A percentile compares a stretch with the other conserved stretches of the same genome.
phyloP scores from a whole-genome alignment of 1,140 invertebrate species.

The Drosophila pseudoobscura region DNA sequence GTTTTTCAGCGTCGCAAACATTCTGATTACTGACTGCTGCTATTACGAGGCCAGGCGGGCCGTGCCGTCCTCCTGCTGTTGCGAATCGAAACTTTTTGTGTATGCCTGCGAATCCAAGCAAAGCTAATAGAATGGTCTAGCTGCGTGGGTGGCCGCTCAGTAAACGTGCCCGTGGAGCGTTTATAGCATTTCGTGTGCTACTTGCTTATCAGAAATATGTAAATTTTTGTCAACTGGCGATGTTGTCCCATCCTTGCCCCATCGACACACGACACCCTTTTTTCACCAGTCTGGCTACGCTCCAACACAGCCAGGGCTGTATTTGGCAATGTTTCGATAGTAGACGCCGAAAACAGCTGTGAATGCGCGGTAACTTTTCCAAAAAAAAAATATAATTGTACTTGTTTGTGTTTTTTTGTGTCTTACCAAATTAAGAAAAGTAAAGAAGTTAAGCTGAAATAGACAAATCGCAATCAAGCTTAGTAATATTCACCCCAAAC shows the following conservation, averaged over 20 bases:
- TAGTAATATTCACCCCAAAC: neutral
- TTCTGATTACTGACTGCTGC: conserved; percentile 55
- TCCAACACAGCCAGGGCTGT: neutral
- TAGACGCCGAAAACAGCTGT: conserved; percentile 47
- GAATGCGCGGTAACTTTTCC: conserved; percentile 49
- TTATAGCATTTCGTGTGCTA: conserved; percentile 58
- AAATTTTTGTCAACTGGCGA: conserved; percentile 60
- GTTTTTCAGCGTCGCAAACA: conserved; percentile 88
- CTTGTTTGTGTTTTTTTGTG: conserved; percentile 24
- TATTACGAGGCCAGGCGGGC: too few relatives aligned
- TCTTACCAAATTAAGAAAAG: neutral
- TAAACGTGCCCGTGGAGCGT: conserved; percentile 43
- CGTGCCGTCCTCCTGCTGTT: too few relatives aligned
- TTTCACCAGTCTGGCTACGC: conserved; percentile 5
- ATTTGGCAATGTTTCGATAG: conserved; percentile 16
- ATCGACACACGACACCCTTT: neutral
- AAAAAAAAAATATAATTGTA: conserved; percentile 24
- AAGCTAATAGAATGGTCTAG: conserved; percentile 25
- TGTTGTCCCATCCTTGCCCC: too few relatives aligned
- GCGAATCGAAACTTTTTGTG: too few relatives aligned
- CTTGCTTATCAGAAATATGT: conserved; percentile 68
- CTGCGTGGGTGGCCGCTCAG: conserved; percentile 19
- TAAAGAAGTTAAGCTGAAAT: conserved; percentile 9
- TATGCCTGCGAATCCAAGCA: neutral
- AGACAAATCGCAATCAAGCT: neutral